Base-by-base conservation (phyloP, 2,113 vertebrate species). In the Ochotona princeps region DNA sequence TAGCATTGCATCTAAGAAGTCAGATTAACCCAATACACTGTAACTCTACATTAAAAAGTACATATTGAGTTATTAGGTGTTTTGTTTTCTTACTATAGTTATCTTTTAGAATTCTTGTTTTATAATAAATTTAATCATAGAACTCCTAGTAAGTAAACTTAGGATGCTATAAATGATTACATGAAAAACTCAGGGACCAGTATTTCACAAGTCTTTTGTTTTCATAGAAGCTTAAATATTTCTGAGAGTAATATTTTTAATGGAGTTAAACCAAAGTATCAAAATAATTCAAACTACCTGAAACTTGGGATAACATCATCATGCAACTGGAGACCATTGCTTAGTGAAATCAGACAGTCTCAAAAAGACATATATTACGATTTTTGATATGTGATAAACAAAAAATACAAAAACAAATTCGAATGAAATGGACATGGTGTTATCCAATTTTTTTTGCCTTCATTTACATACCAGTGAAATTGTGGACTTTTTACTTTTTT, bases 41-140 rank as follows among this genome's bases (percentile, higher is more conserved):
- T 9, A 49, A 1, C 5, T 51, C n/a, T 72, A 82, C 47, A 83
- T 32, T 69, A 82, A 7, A 63, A 9, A 63, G 9, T n/a, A n/a
- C n/a, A n/a, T n/a, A 80, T 9, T 20, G 2, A 61, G 84, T 21
- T 61, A 57, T 63, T 84, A 65, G 28, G 83, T 74, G 54, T 25
- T 8, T 26, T 69, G 25, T 44, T 70, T 81, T 47, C 25, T 86
- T 60, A 61, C 7, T 38, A 10, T n/a, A 28, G 3, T 57, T 78
- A 73, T 73, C 12, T 70, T 70, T 54, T 65, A 49, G 2, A n/a
- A 60, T 26, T 70, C 18, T 60, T 73, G 1, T 30, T 30, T 87
- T 83, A 83, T 38, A 60, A 89, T 11, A 94, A 5, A n/a, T 49
- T 83, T 89, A 89, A 60, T 10, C 74, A 89, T 20, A 61, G 7